phyloP scores from a whole-genome alignment of 2,113 vertebrate species.

The Neomonachus schauinslandi region DNA sequence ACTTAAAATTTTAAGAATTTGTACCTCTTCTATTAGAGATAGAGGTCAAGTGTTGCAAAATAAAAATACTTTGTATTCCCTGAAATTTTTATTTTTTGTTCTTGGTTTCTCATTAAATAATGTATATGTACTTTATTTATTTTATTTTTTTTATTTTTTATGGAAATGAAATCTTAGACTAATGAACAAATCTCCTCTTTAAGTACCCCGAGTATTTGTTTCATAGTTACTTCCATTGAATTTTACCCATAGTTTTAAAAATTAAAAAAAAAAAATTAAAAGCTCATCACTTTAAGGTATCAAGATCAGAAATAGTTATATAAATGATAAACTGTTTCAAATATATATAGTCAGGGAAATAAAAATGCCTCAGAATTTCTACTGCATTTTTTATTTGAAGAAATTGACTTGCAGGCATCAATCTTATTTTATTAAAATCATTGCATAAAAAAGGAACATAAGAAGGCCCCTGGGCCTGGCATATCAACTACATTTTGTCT shows the following conservation, averaged over 20 bases:
- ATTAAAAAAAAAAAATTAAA: neutral
- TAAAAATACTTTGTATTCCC: neutral
- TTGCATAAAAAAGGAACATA: neutral
- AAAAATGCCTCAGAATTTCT: slow-evolving; percentile 36
- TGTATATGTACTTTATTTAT: neutral
- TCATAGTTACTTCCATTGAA: slow-evolving; percentile 10
- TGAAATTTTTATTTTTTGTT: neutral
- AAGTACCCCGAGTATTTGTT: neutral
- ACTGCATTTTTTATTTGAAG: slow-evolving; percentile 8
- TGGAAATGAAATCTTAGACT: neutral
- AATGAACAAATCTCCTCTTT: neutral
- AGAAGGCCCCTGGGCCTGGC: neutral
- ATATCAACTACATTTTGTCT: slow-evolving; percentile 14
- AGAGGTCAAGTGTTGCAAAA: neutral
- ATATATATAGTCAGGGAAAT: neutral
- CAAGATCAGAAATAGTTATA: neutral
- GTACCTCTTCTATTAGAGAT: neutral
- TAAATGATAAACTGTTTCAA: neutral
- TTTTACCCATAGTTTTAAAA: slow-evolving; percentile 12
- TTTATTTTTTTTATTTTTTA: neutral
- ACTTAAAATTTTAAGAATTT: neutral
- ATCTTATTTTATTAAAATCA: slow-evolving; percentile 66
- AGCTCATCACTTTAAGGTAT: neutral
- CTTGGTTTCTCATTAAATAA: neutral
- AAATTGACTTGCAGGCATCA: slow-evolving; percentile 14